Base-by-base conservation (phyloP, 1,140 invertebrate genomes). In the Microplitis demolitor region DNA sequence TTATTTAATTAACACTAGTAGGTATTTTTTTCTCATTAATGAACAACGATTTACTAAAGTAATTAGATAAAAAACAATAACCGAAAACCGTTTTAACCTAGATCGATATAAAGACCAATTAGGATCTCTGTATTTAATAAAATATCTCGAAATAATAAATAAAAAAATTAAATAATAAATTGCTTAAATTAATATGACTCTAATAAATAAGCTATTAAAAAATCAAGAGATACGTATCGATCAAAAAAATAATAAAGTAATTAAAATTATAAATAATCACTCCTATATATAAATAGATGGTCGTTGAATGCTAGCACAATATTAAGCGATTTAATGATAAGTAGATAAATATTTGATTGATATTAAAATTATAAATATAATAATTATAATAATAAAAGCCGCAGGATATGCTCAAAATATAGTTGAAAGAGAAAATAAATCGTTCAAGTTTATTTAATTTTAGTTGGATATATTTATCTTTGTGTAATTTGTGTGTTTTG, bases 381-480 rank as follows among this genome's bases (percentile, higher is more conserved):
- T 24, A 73, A 68, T 31, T 64, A 58, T 62, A 37, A 70, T 77
- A 71, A 78, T 79, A 74, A 73, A 78, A 84, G 81, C 80, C 83
- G 80, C 80, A 79, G 73, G 77, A 73, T 82, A 84, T 83, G 83
- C 82, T 84, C 83, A 84, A 84, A 84, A 77, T 71, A 75, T 81
- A 80, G 79, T 78, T 68, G 79, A 82, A 80, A 66, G 34, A 33
- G 1, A 56, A n/a, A 45, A 71, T 78, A 74, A 56, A 77, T 74
- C 70, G 71, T 34, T 14, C 4, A 51, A 67, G 6, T 54, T 67
- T 34, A n/a, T 13, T 33, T 37, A 37, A 13, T 11, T 51, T 13
- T 56, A 34, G 16, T 67, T 50, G 53, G 5, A 37, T 14, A 6
- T 72, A 31, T 56, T n/a, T 56, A 60, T 72, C 60, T 53, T 72